phyloP scores from a whole-genome alignment of 1,140 invertebrate species.

The Pseudoatta argentina region DNA sequence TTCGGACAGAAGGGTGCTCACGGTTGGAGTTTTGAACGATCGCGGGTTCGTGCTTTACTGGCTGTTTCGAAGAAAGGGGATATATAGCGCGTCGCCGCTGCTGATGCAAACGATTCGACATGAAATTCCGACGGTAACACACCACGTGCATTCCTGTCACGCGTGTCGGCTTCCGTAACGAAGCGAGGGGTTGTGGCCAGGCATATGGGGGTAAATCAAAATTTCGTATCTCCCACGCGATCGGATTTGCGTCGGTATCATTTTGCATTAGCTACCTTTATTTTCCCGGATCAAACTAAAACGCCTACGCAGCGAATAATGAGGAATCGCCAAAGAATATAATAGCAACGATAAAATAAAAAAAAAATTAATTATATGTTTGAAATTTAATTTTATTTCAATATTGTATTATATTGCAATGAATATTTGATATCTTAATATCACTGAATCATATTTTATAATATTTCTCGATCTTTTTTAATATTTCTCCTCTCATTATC shows the following conservation, averaged over 20 bases:
- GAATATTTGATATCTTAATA: neutral
- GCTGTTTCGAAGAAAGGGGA: constrained; percentile 57
- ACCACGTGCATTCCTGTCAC: constrained; percentile 59
- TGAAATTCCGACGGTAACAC: constrained; percentile 58
- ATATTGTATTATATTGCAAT: neutral
- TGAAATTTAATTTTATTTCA: neutral
- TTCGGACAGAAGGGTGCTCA: constrained; percentile 65
- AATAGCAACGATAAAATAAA: neutral
- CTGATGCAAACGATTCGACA: constrained; percentile 64
- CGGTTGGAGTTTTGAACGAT: constrained; percentile 61
- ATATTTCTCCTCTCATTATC: neutral
- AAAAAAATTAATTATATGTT: neutral
- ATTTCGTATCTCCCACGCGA: constrained; percentile 29
- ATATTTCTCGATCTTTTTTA: neutral
- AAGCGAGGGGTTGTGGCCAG: constrained; percentile 29
- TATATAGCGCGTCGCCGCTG: constrained; percentile 31
- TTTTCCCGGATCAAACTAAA: no score
- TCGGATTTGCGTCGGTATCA: constrained; percentile 27
- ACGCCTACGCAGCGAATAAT: neutral
- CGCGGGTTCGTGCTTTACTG: constrained; percentile 61
- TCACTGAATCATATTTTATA: neutral
- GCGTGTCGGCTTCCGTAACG: constrained; percentile 57
- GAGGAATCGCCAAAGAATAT: neutral
- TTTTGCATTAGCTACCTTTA: constrained; percentile 28
- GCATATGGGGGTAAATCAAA: constrained; percentile 50